A percentile compares a stretch with the other conserved stretches of the same genome.
Evolutionary conservation across 2,888 invertebrate genomes (phyloP).

Genomic region (Idaea straminata): DNA sequence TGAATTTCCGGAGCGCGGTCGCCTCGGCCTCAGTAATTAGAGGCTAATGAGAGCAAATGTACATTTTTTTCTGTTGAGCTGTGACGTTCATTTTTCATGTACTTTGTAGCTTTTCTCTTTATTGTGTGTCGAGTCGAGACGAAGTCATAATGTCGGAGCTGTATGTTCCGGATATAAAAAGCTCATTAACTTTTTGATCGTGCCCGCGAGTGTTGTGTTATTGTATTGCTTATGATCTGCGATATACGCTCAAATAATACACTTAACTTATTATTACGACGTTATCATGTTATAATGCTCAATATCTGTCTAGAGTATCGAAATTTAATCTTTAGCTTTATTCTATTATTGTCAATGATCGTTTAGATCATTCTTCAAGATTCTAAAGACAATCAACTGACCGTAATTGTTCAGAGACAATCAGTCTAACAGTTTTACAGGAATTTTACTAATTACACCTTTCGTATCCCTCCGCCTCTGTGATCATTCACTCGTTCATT

Average conservation of each 20-base stretch:
- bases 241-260: conserved; percentile 27
- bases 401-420: conserved; percentile 5
- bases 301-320: neutral
- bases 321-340: neutral
- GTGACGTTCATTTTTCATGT: conserved; percentile 51
- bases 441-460: conserved; percentile 60
- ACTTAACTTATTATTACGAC: conserved; percentile 8
- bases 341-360: neutral
- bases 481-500: conserved; percentile 57
- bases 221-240: conserved; percentile 37
- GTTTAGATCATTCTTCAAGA: neutral
- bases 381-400: neutral
- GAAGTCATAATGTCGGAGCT: conserved; percentile 45
- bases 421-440: conserved; percentile 33
- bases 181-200: conserved; percentile 50
- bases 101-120: conserved; percentile 55
- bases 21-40: conserved; percentile 62
- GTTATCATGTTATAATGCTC: neutral
- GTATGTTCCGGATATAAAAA: conserved; percentile 45
- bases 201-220: conserved; percentile 36
- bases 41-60: conserved; percentile 71
- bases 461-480: conserved; percentile 40
- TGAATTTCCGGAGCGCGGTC: conserved; percentile 64
- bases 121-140: conserved; percentile 58
- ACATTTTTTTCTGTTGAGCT: conserved; percentile 35